Conservation (phyloP, 1,140 invertebrate species). For the Zaprionus capensis region DNA sequence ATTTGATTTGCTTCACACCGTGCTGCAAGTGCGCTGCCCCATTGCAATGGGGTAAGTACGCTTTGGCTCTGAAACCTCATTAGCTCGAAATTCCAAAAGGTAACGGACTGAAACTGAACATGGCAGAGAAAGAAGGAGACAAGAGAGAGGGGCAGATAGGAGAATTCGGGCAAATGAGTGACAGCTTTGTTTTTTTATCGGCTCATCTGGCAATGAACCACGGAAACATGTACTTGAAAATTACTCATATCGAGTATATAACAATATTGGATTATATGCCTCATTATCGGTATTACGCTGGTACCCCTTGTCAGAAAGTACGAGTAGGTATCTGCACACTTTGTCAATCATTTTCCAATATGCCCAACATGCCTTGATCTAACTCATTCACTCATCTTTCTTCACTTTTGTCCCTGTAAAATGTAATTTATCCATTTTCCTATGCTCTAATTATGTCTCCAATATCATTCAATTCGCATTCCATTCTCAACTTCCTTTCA, state of each 20-base stretch:
- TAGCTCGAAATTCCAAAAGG: constrained; percentile 69
- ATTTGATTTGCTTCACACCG: constrained; percentile 69
- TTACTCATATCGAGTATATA: neutral
- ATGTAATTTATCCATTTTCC: constrained; percentile 37
- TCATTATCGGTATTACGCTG: too few species aligned
- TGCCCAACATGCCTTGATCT: constrained; percentile 4
- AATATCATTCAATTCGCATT: constrained; percentile 62
- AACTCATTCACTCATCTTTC: neutral
- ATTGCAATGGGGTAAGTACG: constrained; percentile 57
- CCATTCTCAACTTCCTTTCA: constrained; percentile 42
- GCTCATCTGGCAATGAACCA: constrained; percentile 8
- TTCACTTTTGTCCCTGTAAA: constrained; percentile 1
- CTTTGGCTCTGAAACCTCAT: constrained; percentile 73
- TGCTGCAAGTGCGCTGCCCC: constrained; percentile 10
- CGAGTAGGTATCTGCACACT: neutral
- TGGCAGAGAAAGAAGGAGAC: constrained; percentile 13
- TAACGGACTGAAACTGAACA: constrained; percentile 37
- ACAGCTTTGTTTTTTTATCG: constrained; percentile 5
- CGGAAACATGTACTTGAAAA: constrained; percentile 1
- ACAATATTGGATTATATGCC: neutral
- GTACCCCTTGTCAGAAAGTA: too few species aligned
- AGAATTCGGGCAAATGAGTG: constrained; percentile 13
- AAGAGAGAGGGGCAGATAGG: neutral
- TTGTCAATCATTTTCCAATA: neutral
- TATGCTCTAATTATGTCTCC: constrained; percentile 64